These are phyloP conservation scores for Spinus olivaceus DNA, from an alignment of 2,797 vertebrate genomes.

Conservation along the genomic window DNA sequence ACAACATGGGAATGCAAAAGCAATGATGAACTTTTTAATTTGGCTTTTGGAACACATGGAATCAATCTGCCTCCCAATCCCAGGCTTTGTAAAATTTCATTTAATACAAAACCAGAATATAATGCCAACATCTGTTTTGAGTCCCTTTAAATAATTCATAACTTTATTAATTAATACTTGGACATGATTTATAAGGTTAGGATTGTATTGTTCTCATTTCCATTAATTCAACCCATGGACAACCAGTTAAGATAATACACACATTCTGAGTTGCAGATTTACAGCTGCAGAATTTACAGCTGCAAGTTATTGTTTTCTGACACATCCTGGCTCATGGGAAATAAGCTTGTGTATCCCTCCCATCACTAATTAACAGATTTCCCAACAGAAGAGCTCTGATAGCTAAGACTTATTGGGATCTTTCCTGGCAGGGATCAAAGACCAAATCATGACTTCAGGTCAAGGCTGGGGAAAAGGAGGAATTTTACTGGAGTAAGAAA, in stretches of 20 bases:
- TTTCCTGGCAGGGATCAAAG: not conserved
- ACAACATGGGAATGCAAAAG: not conserved
- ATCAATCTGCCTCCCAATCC: not conserved
- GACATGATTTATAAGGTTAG: not conserved
- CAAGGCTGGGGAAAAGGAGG: not conserved
- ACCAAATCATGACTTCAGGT: not conserved
- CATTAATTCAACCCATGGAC: constrained; percentile 3
- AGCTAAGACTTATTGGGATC: not conserved
- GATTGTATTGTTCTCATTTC: not conserved
- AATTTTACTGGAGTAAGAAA: not conserved
- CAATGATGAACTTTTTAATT: not conserved
- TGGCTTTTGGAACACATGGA: constrained; percentile 5
- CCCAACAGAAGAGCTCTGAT: not conserved
- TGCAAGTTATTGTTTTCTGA: constrained; percentile 31
- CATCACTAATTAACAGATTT: not conserved
- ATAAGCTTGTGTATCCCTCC: not conserved
- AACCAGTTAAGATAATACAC: not conserved
- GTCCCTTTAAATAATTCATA: constrained; percentile 9
- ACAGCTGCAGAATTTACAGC: constrained; percentile 14
- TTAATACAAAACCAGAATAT: constrained; percentile 21
- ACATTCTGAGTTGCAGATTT: not conserved
- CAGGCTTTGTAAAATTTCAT: not conserved
- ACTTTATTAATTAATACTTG: constrained; percentile 22
- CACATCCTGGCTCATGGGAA: not conserved
- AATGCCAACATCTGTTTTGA: constrained; percentile 1